Evolutionary conservation across 2,797 vertebrate species (phyloP), one percentile per base, ranked within the genome.

Genomic region (Hemitrygon akajei): DNA sequence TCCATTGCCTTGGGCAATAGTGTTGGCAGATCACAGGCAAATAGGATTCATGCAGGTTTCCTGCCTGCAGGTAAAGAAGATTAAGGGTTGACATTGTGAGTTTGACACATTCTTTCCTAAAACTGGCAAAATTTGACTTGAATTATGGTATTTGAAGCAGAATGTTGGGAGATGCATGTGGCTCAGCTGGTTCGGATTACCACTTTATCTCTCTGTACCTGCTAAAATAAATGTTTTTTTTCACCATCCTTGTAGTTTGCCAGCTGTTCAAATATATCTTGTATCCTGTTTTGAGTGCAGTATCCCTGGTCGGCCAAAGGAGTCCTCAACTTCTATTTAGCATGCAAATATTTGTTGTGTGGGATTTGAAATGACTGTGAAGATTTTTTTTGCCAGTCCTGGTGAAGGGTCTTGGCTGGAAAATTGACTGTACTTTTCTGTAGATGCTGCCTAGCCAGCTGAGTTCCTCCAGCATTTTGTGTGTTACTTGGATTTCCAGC

Each of bases 201-300:
- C 37, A 56, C 4, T 71, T 47, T 37, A 63, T 71, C n/a, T 40
- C 89, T 76, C 91, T 40, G 27, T 93, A 93, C 40, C 71, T 93
- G 91, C 86, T 69, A 66, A 34, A 22, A n/a, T 20, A 89, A 93
- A 76, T 93, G 91, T 93, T 93, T 75, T 66, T 75, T 30, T 93
- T 75, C 56, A 10, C 69, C 75, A 92, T 75, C 91, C 66, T 2
- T 93, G 91, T 71, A 18, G 71, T n/a, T 25, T 93, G 40, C 71
- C 73, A 93, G 71, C 91, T 93, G 91, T 76, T 93, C 91, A 93
- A 76, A 93, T 93, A 93, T 12, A 27, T 93, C 40, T 58, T 1
- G 37, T 76, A 56, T 25, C 12, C 40, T 71, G 47, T 14, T 73
- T 71, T 76, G 40, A 16, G 30, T 40, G 40, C 40, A 11, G 40